phyloP scores from a whole-genome alignment of 2,113 vertebrate species.

The Corythaixoides concolor region DNA sequence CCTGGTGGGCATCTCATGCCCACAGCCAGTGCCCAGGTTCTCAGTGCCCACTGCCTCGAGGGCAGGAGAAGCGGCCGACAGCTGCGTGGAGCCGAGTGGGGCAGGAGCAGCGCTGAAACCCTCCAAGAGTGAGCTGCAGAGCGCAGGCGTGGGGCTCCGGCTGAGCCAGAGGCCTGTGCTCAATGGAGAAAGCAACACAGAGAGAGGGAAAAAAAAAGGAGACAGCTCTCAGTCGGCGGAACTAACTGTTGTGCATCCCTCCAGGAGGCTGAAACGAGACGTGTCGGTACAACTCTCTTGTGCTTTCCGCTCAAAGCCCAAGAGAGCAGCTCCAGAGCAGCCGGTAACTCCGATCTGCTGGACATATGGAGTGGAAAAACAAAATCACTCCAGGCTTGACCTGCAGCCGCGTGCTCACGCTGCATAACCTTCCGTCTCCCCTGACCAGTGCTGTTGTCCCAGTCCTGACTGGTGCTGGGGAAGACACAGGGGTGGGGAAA shows the following conservation, averaged over 20 bases:
- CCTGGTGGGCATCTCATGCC: too few species aligned
- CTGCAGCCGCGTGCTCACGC: background rate
- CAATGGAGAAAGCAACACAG: too few species aligned
- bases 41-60: too few species aligned
- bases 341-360: background rate
- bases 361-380: background rate
- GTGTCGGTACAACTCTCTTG: accelerated
- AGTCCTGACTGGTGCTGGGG: accelerated
- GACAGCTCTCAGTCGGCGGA: background rate
- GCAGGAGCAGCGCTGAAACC: background rate
- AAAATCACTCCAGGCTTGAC: background rate
- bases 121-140: accelerated
- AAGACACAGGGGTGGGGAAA: background rate
- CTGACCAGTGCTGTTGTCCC: background rate
- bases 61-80: too few species aligned
- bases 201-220: background rate
- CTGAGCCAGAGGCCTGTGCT: background rate
- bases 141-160: accelerated
- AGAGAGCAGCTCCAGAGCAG: background rate
- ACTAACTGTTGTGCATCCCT: background rate
- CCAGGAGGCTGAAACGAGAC: background rate
- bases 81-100: accelerated
- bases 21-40: too few species aligned
- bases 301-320: background rate
- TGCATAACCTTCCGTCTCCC: background rate